Evolutionary conservation across 1,140 invertebrate species (phyloP).

Genomic region (Parapsyche elsis): DNA sequence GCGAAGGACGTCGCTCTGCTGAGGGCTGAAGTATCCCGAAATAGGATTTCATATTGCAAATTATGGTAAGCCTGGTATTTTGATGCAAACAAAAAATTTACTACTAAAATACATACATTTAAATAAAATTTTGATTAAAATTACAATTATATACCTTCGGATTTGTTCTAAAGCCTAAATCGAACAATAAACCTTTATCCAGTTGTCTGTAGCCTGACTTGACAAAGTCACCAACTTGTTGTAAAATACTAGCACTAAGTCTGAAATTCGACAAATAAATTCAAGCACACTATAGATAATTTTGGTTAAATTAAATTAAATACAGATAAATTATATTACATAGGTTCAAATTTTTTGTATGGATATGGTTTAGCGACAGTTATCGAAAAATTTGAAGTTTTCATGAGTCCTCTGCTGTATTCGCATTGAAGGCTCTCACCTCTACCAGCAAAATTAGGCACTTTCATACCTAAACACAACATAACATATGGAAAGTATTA

Average conservation of each 20-base stretch:
- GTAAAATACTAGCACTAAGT: constrained; percentile 75
- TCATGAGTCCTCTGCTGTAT: constrained; percentile 79
- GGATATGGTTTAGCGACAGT: constrained; percentile 81
- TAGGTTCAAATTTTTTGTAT: constrained; percentile 67
- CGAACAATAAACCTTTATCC: constrained; percentile 74
- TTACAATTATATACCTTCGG: constrained; percentile 60
- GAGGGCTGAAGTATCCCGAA: constrained; percentile 78
- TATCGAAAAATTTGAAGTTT: constrained; percentile 78
- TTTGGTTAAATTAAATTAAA: too few relatives aligned
- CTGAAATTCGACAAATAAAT: constrained; percentile 63
- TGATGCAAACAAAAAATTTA: neutral
- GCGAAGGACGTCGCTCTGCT: constrained; percentile 76
- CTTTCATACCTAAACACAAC: constrained; percentile 64
- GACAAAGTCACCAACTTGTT: constrained; percentile 78
- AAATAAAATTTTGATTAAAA: too few relatives aligned
- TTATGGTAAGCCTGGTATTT: constrained; percentile 76
- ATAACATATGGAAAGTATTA: too few relatives aligned
- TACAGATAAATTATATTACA: constrained; percentile 59
- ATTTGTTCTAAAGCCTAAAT: constrained; percentile 73
- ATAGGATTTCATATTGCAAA: constrained; percentile 84
- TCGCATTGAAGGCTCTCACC: constrained; percentile 82
- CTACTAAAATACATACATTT: too few relatives aligned
- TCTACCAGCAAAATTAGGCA: constrained; percentile 85
- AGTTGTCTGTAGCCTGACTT: constrained; percentile 82
- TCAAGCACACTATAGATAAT: too few relatives aligned